Base-by-base conservation (phyloP, 2,113 vertebrate genomes). In the Brienomyrus brachyistius region DNA sequence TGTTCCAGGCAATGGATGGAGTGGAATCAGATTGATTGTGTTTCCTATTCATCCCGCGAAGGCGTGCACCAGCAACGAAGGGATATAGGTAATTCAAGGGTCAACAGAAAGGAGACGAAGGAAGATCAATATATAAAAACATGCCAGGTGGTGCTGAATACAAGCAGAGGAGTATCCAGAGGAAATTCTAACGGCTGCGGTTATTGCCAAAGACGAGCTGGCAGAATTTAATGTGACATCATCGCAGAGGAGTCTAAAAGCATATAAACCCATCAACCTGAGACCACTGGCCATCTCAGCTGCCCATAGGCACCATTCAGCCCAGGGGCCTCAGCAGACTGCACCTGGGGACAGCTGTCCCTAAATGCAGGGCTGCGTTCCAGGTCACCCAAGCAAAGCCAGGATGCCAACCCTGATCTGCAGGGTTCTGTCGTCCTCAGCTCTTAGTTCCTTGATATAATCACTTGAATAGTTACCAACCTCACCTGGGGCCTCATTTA, bases 61-160 rank as follows among this genome's bases (percentile, higher is more conserved):
- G 51, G 85, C 54, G 85, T 87, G 85, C 85, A 87, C 27, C 51
- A 56, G 15, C 85, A 87, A 54, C 7, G n/a, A 52, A 13, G 19
- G 85, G 31, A 52, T n/a, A 87, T 19, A 87, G 31, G 54, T 87
- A 87, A 87, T 56, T 87, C 47, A 86, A 35, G 51, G 27, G 85
- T 87, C 85, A 54, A 87, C 51, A 35, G 31, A 87, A 54, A n/a
- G 51, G 6, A 86, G 27, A 31, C 27, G 17, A 54, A 31, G 47
- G 35, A 51, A 87, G 85, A 54, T 87, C 85, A 40, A 87, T 87
- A 56, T 8, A 27, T 54, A n/a, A 86, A 86, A 86, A 80, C 35
- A 84, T 31, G 50, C 31, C 85, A 54, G 51, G 17, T 10, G 2
- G 31, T 87, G 51, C 17, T 40, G 82, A 84, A 47, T 13, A 23